Evolutionary conservation across 2,888 invertebrate genomes (phyloP), one percentile per base, ranked within the genome.

Genomic region (Agrilus biguttatus): DNA sequence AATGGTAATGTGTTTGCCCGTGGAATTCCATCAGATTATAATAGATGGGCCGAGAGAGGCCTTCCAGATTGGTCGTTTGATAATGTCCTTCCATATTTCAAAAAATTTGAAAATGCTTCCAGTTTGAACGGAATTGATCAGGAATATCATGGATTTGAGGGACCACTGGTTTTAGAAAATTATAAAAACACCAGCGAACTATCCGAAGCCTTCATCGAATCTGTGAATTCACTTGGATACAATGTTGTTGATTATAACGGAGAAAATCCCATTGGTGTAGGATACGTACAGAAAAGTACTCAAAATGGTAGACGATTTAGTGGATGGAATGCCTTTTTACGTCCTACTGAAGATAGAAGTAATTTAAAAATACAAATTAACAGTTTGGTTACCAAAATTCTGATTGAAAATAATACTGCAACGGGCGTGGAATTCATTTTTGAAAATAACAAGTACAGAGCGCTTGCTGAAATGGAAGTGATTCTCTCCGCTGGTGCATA

Each of bases 21-120:
- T 51, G 72, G 72, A 0, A 69, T 70, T 44, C 66, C 59, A 40
- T 57, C 63, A 38, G 75, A 76, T 52, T 77, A 73, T 53, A 73
- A 75, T 47, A 57, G 61, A 8, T 77, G 77, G 77, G 73, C 69
- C 8, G 64, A 63, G 14, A 52, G 67, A 10, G 76, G 72, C 2
- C 73, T 73, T 49, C 59, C 61, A 43, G 74, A 74, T 8, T 75
- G 75, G 75, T 69, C 69, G 48, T 75, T 67, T 51, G 56, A 62
- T 36, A 70, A 74, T 49, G 73, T 74, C 0, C 61, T 80, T 14
- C 77, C 77, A 0, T 81, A 80, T 55, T 81, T 75, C 58, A 71
- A 70, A 46, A 74, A 74, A 57, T 63, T 74, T 2, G 75, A 75
- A 60, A 65, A 74, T 50, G 74, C 74, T 48, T 64, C 64, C 57